A percentile compares a stretch with the other conserved stretches of the same genome.
phyloP scores from a whole-genome alignment of 35 echinoderm and acorn worm species.

The Ophioderma brevispina region DNA sequence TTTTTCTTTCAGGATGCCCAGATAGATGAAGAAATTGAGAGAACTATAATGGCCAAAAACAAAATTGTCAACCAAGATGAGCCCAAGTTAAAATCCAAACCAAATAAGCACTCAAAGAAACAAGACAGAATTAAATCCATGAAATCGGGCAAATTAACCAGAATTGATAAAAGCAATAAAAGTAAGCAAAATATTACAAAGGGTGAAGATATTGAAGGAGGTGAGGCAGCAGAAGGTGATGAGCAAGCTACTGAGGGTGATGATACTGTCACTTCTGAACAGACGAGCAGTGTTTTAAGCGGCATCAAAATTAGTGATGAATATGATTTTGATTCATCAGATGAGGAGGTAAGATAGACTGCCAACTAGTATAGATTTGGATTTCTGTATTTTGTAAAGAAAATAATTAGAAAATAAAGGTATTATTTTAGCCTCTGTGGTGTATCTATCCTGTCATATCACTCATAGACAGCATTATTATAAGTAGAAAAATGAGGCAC shows the following conservation, averaged over 20 bases:
- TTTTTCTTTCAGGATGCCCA: background rate
- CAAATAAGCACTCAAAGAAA: background rate
- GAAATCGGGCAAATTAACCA: too few species aligned
- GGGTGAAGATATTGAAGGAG: background rate
- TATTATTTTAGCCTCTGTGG: too few species aligned
- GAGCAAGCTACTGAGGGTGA: background rate
- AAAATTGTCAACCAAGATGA: background rate
- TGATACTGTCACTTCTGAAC: background rate
- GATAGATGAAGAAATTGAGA: background rate
- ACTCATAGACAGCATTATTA: too few species aligned
- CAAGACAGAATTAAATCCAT: background rate
- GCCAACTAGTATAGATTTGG: too few species aligned
- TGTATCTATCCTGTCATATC: too few species aligned
- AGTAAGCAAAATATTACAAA: background rate
- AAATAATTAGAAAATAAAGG: too few species aligned
- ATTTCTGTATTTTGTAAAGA: too few species aligned
- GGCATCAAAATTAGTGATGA: conserved; percentile 46
- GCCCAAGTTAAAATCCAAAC: background rate
- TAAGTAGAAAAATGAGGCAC: too few species aligned
- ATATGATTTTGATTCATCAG: conserved; percentile 98
- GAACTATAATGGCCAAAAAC: background rate
- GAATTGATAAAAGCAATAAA: background rate
- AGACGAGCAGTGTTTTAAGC: background rate
- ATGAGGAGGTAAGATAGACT: conserved; percentile 96
- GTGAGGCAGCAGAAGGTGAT: background rate